Base-by-base conservation (phyloP, 2,888 invertebrate genomes). In the Ceratothoa steindachneri region DNA sequence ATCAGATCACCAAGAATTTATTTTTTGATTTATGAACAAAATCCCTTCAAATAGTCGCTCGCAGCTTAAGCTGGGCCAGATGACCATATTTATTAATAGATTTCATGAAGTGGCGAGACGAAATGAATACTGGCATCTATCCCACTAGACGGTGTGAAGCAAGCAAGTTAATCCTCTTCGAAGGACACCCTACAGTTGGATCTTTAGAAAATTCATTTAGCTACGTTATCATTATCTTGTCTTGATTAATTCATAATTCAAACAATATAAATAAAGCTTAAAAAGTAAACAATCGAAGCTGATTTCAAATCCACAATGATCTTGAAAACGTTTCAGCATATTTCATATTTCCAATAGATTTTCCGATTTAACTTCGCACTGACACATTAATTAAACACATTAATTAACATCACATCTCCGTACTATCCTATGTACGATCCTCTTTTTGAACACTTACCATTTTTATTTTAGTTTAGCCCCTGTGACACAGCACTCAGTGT, bases 401-500 rank as follows among this genome's bases (percentile, higher is more conserved):
- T 3, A 30, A 19, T 2, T 19, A 19, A n/a, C 15, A 15, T 15
- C 19, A 27, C 64, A 15, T 19, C 28, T 19, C n/a, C n/a, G n/a
- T n/a, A n/a, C n/a, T n/a, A n/a, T 27, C 15, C 2, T 19, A 1
- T 19, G 15, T 27, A 19, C 24, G 22, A 64, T 19, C 28, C 24
- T 30, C 31, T n/a, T 67, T 4, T 22, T 12, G 22, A 41, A 24
- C 30, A 70, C 70, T 70, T 64, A 70, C 70, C 70, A 70, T 70
- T 29, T 70, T 64, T 64, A 64, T 29, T 30, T 70, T 70, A 60
- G 64, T 55, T 55, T 64, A 52, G 70, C 31, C 70, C n/a, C 28
- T 52, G 29, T 55, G 70, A 70, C 70, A 70, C 70, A 70, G 60
- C 70, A 70, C 70, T 70, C 55, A 60, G 30, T 51, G 60, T 29